phyloP scores from a whole-genome alignment of 2,113 vertebrate genomes.

The Apus apus region DNA sequence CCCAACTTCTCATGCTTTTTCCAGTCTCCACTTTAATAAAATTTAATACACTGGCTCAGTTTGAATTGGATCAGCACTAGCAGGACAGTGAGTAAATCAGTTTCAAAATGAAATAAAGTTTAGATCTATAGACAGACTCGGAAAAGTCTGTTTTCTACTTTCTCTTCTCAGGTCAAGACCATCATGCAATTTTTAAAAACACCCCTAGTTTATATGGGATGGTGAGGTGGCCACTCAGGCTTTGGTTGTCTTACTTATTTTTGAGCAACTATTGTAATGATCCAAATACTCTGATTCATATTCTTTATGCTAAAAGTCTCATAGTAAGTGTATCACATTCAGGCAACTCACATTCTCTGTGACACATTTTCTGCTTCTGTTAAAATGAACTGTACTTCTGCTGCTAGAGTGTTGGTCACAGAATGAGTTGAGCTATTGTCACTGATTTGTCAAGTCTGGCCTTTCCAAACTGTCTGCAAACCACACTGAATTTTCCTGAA shows the following conservation, averaged over 20 bases:
- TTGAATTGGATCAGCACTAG: not conserved
- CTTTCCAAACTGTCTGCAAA: not conserved
- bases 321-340: not conserved
- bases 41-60: not conserved
- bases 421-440: not conserved
- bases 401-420: not conserved
- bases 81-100: not conserved
- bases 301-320: not conserved
- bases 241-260: not conserved
- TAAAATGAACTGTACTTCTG: not conserved
- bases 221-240: not conserved
- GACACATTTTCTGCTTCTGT: not conserved
- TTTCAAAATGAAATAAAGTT: not conserved
- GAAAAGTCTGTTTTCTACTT: not conserved
- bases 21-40: not conserved
- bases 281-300: not conserved
- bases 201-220: fast-evolving
- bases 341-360: not conserved
- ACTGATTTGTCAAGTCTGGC: not conserved
- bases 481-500: not conserved
- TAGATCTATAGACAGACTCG: not conserved
- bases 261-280: not conserved
- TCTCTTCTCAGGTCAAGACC: not conserved
- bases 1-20: not conserved
- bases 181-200: not conserved